A percentile compares a stretch with the other conserved stretches of the same genome.
phyloP scores from a whole-genome alignment of 2,797 vertebrate species.

The Hippoglossus hippoglossus region DNA sequence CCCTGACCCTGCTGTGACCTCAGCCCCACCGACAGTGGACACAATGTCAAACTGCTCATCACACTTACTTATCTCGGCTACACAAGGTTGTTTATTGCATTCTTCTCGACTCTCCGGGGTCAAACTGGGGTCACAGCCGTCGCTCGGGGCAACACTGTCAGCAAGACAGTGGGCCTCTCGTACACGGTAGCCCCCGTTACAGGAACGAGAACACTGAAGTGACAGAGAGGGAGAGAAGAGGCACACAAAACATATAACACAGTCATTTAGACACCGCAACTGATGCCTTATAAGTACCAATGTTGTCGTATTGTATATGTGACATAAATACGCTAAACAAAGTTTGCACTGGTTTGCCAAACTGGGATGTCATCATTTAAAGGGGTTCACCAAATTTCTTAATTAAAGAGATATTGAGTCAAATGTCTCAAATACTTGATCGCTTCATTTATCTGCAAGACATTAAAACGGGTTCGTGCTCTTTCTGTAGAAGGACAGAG shows the following conservation, averaged over 20 bases:
- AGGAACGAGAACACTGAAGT: slow-evolving; percentile 83
- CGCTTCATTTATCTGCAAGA: neutral
- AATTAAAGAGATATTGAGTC: neutral
- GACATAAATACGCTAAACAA: too few relatives aligned
- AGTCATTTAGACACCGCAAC: neutral
- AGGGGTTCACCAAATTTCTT: too few relatives aligned
- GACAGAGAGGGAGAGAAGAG: neutral
- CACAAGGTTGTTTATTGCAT: slow-evolving; percentile 80
- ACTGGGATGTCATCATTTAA: too few relatives aligned
- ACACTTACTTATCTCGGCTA: slow-evolving; percentile 73
- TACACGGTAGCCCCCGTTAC: slow-evolving; percentile 78
- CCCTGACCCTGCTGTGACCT: neutral
- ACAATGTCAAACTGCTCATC: neutral
- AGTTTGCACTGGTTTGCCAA: too few relatives aligned
- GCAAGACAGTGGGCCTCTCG: slow-evolving; percentile 82
- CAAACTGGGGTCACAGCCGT: slow-evolving; percentile 71
- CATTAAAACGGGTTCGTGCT: too few relatives aligned
- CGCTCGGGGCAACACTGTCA: slow-evolving; percentile 69
- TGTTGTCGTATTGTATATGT: too few relatives aligned
- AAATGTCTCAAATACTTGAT: neutral
- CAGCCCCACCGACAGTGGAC: neutral
- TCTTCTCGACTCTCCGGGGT: slow-evolving; percentile 73
- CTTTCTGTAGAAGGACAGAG: neutral
- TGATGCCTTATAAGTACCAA: too few relatives aligned
- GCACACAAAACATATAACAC: neutral